Evolutionary conservation across 2,113 vertebrate species (phyloP).

Genomic region (Haemorhous mexicanus): DNA sequence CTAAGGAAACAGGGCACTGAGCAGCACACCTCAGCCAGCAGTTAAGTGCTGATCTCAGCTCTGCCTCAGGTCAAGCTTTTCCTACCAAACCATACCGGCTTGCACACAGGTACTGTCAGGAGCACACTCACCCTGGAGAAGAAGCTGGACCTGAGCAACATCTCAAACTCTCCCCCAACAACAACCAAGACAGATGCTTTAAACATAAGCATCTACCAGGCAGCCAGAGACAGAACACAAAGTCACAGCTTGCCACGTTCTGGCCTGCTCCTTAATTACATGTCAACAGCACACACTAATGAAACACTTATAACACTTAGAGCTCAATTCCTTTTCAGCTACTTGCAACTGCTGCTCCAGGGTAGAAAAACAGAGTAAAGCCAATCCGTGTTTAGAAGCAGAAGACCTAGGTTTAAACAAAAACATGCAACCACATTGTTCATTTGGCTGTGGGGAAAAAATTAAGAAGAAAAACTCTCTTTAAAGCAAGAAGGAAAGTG

Average conservation of each 20-base stretch:
- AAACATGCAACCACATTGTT: background rate
- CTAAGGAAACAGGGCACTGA: background rate
- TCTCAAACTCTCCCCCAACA: background rate
- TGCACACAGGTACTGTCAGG: background rate
- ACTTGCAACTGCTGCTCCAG: background rate
- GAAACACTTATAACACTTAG: background rate
- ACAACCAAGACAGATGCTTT: fast-evolving
- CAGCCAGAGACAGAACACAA: background rate
- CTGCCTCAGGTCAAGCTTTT: background rate
- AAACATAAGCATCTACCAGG: background rate
- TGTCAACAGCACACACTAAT: fast-evolving
- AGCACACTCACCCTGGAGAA: background rate
- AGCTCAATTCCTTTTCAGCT: background rate
- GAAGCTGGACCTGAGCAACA: fast-evolving
- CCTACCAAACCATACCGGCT: background rate
- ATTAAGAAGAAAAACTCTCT: background rate
- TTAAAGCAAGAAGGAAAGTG: background rate
- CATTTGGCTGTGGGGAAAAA: background rate
- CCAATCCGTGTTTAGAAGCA: background rate
- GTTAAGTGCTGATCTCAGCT: background rate
- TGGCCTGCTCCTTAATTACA: background rate
- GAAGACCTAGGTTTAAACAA: background rate
- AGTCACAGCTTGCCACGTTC: background rate
- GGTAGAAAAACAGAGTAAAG: background rate
- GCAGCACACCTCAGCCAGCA: background rate